Conservation (phyloP, 2,113 vertebrate genomes). For the Pygoscelis adeliae region DNA sequence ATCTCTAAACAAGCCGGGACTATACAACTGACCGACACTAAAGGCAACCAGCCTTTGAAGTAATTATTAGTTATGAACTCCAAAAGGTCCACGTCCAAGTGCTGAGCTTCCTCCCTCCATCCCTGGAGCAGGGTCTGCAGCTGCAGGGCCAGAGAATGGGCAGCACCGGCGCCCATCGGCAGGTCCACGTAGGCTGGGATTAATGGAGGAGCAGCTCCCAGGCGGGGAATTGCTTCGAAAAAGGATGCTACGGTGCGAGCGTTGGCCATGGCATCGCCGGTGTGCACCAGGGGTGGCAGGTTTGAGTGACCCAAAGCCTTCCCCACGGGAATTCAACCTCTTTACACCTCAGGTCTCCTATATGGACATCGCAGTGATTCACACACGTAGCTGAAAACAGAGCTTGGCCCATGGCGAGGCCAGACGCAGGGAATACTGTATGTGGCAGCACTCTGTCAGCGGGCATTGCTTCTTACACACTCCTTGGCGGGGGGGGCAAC, state of each 20-base stretch:
- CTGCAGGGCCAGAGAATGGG: fast-evolving
- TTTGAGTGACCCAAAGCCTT: background rate
- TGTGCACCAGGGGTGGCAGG: fast-evolving
- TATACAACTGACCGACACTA: background rate
- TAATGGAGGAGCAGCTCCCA: background rate
- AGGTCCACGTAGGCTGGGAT: fast-evolving
- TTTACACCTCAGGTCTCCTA: background rate
- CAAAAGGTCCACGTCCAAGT: fast-evolving
- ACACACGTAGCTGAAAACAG: background rate
- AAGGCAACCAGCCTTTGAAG: conserved; percentile 19
- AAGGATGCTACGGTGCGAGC: background rate
- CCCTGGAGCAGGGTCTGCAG: background rate
- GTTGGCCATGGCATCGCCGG: fast-evolving
- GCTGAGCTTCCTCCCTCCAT: background rate
- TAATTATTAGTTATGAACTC: background rate
- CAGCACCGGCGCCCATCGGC: fast-evolving
- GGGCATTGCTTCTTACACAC: fast-evolving
- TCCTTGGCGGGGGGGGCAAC: background rate
- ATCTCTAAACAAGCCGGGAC: background rate
- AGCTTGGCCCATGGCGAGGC: background rate
- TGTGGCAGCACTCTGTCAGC: fast-evolving
- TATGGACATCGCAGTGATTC: fast-evolving
- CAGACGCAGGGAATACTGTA: fast-evolving
- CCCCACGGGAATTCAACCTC: background rate
- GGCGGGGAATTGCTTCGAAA: fast-evolving